Percentiles rank a stretch among this genome's conserved stretches.
Evolutionary conservation across 2,888 invertebrate species (phyloP).

Genomic region (Alentia gelatinosa): DNA sequence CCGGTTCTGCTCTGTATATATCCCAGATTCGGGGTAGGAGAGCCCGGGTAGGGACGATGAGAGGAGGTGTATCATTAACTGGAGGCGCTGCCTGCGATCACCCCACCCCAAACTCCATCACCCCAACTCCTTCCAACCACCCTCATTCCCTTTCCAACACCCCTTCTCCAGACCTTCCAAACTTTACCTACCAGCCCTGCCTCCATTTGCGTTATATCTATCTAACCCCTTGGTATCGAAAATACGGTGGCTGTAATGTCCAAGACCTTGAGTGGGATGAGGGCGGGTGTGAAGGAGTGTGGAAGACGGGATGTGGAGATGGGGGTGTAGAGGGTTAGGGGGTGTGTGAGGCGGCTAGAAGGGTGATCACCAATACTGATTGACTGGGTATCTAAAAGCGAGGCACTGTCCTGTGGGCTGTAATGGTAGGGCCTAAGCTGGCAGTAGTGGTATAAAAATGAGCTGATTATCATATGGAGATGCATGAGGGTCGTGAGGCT

Average conservation of each 20-base stretch:
- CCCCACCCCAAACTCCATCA: background rate
- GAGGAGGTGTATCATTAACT: background rate
- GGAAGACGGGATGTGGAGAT: too few species aligned
- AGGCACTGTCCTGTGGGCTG: background rate
- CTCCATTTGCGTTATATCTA: too few species aligned
- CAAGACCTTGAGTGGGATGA: background rate
- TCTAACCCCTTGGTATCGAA: too few species aligned
- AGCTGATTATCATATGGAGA: background rate
- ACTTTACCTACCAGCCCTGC: background rate
- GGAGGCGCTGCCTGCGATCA: too few species aligned
- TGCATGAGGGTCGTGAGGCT: background rate
- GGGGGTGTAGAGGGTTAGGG: too few species aligned
- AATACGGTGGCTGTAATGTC: background rate
- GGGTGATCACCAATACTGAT: background rate
- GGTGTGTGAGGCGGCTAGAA: too few species aligned
- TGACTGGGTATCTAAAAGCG: background rate
- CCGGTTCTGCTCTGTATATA: background rate
- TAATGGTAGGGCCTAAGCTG: background rate
- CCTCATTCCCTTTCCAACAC: background rate
- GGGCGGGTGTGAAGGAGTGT: too few species aligned
- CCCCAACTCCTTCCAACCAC: too few species aligned
- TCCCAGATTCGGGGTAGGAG: background rate
- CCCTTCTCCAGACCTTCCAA: background rate
- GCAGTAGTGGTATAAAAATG: background rate
- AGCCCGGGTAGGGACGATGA: background rate